A percentile compares a stretch with the other conserved stretches of the same genome.
These are phyloP conservation scores for Gnathonemus longibarbis DNA, from an alignment of 2,113 vertebrate species.

Conservation along the genomic window DNA sequence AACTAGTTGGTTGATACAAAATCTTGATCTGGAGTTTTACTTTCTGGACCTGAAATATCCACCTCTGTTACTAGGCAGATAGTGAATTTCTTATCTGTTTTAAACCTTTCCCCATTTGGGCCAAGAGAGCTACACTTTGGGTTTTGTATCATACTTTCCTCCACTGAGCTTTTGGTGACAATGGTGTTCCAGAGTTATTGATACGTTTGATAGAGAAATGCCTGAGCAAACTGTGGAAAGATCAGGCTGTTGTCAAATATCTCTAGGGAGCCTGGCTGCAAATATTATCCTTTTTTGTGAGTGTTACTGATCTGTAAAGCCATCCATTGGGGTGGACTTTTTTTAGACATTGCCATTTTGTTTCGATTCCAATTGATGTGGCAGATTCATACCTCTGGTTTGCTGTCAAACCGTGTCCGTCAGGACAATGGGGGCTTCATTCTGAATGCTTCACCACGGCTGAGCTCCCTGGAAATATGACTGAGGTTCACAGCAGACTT, in stretches of 20 bases:
- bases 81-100: background rate
- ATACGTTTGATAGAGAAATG: slow-evolving; percentile 56
- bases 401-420: background rate
- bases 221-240: slow-evolving; percentile 52
- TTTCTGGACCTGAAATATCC: background rate
- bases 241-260: slow-evolving; percentile 48
- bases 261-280: slow-evolving; percentile 38
- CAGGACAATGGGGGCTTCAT: background rate
- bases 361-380: background rate
- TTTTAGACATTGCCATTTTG: background rate
- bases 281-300: background rate
- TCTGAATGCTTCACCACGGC: background rate
- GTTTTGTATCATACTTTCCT: slow-evolving; percentile 14
- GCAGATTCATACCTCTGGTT: background rate
- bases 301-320: slow-evolving; percentile 4
- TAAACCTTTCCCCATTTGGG: background rate
- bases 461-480: background rate
- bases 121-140: slow-evolving; percentile 4
- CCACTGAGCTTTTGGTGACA: slow-evolving; percentile 24
- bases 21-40: background rate
- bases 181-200: slow-evolving; percentile 46
- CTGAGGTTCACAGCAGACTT: background rate
- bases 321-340: background rate
- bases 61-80: background rate
- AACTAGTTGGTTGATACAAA: background rate